Evolutionary conservation across 2,113 vertebrate genomes (phyloP).

Genomic region (Corythaixoides concolor): DNA sequence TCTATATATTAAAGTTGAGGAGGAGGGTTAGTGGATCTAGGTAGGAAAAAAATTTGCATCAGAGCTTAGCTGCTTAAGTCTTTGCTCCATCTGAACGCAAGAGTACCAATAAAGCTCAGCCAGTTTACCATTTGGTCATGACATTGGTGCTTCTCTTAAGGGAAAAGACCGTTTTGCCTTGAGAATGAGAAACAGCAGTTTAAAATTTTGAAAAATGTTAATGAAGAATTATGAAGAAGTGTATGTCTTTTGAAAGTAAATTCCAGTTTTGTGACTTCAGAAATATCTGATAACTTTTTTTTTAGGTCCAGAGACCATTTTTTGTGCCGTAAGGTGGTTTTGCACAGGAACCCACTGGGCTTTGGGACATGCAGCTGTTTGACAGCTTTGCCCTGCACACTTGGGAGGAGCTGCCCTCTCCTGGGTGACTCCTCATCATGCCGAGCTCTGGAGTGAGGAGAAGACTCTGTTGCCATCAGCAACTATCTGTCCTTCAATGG

Average conservation of each 20-base stretch:
- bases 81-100: not conserved
- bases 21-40: not conserved
- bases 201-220: not conserved
- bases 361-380: not conserved
- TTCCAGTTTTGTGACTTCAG: not conserved
- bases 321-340: not conserved
- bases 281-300: not conserved
- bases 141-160: not conserved
- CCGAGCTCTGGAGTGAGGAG: not conserved
- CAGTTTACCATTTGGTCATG: not conserved
- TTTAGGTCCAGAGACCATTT: not conserved
- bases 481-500: not conserved
- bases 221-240: not conserved
- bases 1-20: not conserved
- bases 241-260: not conserved
- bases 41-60: not conserved
- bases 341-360: not conserved
- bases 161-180: not conserved
- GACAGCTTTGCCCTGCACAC: not conserved
- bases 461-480: not conserved
- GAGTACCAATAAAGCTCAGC: not conserved
- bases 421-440: not conserved
- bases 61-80: not conserved
- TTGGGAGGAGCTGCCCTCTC: not conserved
- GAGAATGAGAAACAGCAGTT: not conserved